Percentiles rank a stretch among this genome's conserved stretches.
Evolutionary conservation across 2,113 vertebrate species (phyloP).

Genomic region (Rostratula benghalensis): DNA sequence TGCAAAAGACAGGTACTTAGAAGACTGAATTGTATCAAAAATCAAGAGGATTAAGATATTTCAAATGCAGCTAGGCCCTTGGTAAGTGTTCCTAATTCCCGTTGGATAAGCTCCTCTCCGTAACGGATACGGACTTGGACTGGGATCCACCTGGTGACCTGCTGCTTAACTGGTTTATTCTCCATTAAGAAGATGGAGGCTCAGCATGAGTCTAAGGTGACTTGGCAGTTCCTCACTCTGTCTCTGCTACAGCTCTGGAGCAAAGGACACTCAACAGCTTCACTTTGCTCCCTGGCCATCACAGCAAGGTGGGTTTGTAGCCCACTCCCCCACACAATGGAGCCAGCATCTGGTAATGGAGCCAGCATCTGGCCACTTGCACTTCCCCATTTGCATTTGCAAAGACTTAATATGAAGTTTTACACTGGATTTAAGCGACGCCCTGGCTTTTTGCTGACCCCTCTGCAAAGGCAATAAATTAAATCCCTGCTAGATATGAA

Average conservation of each 20-base stretch:
- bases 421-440: conserved; percentile 10
- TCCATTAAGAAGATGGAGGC: neutral
- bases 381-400: neutral
- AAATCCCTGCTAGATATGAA: neutral
- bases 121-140: neutral
- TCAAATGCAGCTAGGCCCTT: neutral
- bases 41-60: neutral
- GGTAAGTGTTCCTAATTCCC: neutral
- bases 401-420: conserved; percentile 29
- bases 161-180: neutral
- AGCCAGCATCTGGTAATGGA: neutral
- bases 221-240: neutral
- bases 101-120: neutral
- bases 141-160: neutral
- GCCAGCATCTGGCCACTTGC: neutral
- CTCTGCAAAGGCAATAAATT: conserved; percentile 34
- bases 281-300: neutral
- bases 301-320: neutral
- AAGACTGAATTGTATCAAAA: neutral
- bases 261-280: neutral
- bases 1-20: neutral
- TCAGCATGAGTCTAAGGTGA: neutral
- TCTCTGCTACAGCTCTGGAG: neutral
- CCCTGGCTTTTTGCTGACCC: neutral
- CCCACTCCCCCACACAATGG: neutral